These are phyloP conservation scores for Wiebesia pumilae DNA, from an alignment of 1,140 invertebrate genomes.

Conservation along the genomic window DNA sequence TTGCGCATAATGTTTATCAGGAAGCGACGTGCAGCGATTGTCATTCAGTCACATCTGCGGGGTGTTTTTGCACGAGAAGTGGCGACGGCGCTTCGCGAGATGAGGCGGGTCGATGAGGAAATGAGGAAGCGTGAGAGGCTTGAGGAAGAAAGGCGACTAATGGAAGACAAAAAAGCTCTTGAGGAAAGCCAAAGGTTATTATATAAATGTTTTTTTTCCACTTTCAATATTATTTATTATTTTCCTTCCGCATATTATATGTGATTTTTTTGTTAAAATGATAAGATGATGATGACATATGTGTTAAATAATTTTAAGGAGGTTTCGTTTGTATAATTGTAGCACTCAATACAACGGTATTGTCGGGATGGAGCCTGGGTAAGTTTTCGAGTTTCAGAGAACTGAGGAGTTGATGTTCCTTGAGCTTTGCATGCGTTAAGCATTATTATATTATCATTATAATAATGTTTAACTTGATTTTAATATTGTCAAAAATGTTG, in stretches of 20 bases:
- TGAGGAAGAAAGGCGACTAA: slow-evolving; percentile 80
- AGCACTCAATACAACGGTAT: slow-evolving; percentile 76
- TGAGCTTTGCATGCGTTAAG: slow-evolving; percentile 36
- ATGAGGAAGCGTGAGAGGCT: slow-evolving; percentile 86
- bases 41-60: slow-evolving; percentile 91
- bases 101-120: slow-evolving; percentile 94
- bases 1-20: slow-evolving; percentile 87
- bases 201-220: slow-evolving; percentile 64
- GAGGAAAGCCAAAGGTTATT: slow-evolving; percentile 75
- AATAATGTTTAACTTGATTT: neutral
- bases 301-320: slow-evolving; percentile 48
- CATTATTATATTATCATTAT: neutral
- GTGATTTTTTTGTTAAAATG: neutral
- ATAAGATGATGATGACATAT: neutral
- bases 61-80: slow-evolving; percentile 93
- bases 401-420: slow-evolving; percentile 41
- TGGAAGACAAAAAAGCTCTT: slow-evolving; percentile 74
- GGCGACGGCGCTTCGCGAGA: slow-evolving; percentile 89
- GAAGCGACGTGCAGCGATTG: slow-evolving; percentile 88
- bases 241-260: neutral
- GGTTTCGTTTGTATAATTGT: slow-evolving; percentile 67
- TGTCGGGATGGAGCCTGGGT: slow-evolving; percentile 76
- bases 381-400: slow-evolving; percentile 61
- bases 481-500: neutral
- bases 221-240: neutral